Conservation (phyloP, 2,113 vertebrate genomes). For the Forbesichthys papilliferus region DNA sequence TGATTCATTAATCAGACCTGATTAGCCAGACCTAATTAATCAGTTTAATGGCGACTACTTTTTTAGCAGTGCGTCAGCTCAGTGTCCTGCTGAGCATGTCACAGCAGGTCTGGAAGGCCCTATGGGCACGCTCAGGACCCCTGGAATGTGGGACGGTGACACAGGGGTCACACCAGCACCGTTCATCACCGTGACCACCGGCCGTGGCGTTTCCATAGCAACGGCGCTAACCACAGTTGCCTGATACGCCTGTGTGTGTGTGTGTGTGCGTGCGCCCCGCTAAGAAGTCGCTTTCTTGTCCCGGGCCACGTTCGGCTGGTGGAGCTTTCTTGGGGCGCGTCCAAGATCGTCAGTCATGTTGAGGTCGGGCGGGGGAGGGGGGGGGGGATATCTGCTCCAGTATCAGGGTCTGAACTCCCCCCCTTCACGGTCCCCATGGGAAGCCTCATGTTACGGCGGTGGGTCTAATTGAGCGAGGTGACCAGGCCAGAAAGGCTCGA, state of each 20-base stretch:
- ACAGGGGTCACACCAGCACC: slow-evolving; percentile 43
- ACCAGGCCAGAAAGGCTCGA: slow-evolving; percentile 59
- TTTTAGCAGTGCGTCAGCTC: slow-evolving; percentile 56
- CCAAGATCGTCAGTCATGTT: not conserved
- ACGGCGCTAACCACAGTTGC: slow-evolving; percentile 27
- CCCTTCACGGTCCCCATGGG: slow-evolving; percentile 46
- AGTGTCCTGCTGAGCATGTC: slow-evolving; percentile 63
- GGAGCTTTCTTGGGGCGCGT: not conserved
- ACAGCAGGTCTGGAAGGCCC: slow-evolving; percentile 66
- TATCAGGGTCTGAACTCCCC: not conserved
- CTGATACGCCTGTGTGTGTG: not conserved
- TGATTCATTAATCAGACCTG: slow-evolving; percentile 65
- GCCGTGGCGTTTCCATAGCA: slow-evolving; percentile 44
- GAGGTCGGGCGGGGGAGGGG: too few relatives aligned
- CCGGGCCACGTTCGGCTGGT: not conserved
- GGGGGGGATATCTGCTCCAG: too few relatives aligned
- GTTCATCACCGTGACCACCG: slow-evolving; percentile 36
- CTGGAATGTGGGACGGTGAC: slow-evolving; percentile 55
- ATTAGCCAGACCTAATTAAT: slow-evolving; percentile 55
- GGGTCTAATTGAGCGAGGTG: slow-evolving; percentile 75
- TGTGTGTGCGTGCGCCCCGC: too few relatives aligned
- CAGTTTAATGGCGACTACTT: slow-evolving; percentile 15
- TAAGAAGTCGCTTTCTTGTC: slow-evolving; percentile 17
- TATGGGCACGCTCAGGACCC: slow-evolving; percentile 45
- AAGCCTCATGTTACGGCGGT: slow-evolving; percentile 70